Conservation (phyloP, 2,888 invertebrate species). For the Aporophyla nigra region DNA sequence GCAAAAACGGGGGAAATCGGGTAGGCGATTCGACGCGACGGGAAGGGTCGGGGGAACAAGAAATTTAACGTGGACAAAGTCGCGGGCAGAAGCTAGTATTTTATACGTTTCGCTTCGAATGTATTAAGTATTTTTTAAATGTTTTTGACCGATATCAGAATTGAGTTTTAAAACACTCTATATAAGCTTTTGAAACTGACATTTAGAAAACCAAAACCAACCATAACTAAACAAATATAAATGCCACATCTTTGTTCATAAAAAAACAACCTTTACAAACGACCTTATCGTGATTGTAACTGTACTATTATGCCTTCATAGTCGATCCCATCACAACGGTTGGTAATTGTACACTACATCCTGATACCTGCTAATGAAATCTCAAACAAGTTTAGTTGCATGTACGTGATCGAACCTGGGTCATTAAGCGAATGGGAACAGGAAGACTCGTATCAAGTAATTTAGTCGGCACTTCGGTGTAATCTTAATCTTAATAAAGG, state of each 20-base stretch:
- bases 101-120: not conserved
- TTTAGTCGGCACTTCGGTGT: constrained; percentile 25
- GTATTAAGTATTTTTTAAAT: not conserved
- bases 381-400: constrained; percentile 38
- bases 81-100: no score
- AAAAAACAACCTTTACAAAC: constrained; percentile 19
- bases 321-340: constrained; percentile 12
- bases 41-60: no score
- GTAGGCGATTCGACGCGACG: no score
- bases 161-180: not conserved
- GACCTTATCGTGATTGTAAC: constrained; percentile 8
- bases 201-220: no score
- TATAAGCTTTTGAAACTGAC: constrained; percentile 5
- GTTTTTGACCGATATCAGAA: not conserved
- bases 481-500: constrained; percentile 33
- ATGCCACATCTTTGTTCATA: not conserved
- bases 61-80: no score
- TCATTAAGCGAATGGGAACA: constrained; percentile 41
- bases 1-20: no score
- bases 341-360: constrained; percentile 28
- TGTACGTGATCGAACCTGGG: constrained; percentile 36
- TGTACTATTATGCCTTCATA: constrained; percentile 19
- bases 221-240: not conserved
- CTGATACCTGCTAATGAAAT: constrained; percentile 45
- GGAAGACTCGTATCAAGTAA: constrained; percentile 32